phyloP scores from a whole-genome alignment of 2,113 vertebrate genomes.

The Triplophysa tibetana region DNA sequence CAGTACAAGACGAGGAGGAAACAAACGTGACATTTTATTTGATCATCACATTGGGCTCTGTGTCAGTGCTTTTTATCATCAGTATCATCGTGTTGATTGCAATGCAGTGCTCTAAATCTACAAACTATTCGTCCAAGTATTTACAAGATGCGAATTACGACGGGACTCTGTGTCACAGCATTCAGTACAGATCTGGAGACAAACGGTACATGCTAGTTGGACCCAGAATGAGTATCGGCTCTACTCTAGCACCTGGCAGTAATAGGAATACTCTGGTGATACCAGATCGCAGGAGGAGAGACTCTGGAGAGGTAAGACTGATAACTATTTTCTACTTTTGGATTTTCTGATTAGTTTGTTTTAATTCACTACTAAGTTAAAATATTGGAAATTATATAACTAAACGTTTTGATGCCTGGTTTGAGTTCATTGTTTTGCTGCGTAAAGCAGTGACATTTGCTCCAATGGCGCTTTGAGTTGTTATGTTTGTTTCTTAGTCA shows the following conservation, averaged over 20 bases:
- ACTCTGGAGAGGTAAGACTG: conserved; percentile 46
- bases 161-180: conserved; percentile 13
- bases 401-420: no score
- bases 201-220: conserved; percentile 6
- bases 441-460: no score
- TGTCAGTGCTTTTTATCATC: neutral
- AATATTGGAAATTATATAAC: no score
- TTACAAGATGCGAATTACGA: neutral
- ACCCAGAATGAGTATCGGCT: neutral
- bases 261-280: conserved; percentile 52
- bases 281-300: conserved; percentile 32
- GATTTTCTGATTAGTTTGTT: neutral
- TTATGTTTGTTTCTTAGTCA: no score
- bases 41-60: neutral
- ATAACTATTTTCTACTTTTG: neutral
- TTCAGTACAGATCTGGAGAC: conserved; percentile 18
- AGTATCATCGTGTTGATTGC: conserved; percentile 1
- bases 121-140: neutral
- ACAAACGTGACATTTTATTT: neutral
- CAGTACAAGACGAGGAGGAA: neutral
- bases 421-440: neutral
- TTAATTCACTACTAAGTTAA: neutral
- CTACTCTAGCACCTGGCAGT: conserved; percentile 6
- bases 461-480: no score
- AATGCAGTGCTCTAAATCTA: neutral